phyloP scores from a whole-genome alignment of 1,140 invertebrate species.

The Oreohelix idahoensis region DNA sequence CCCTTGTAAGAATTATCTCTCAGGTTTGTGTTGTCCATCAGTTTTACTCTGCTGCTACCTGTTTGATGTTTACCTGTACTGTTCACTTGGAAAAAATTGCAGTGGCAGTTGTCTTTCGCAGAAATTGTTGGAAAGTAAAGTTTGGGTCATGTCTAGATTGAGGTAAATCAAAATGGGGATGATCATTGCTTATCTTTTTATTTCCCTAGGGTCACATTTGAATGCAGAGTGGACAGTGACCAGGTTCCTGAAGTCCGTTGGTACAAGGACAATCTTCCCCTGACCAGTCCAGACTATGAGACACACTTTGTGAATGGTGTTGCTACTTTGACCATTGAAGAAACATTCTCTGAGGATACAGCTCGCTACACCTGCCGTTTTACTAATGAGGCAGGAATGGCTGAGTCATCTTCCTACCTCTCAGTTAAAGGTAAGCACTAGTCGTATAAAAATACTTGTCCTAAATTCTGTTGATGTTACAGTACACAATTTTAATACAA shows the following conservation, averaged over 20 bases:
- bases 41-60: no score
- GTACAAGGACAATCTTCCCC: slow-evolving; percentile 88
- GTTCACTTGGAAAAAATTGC: no score
- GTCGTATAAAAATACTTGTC: no score
- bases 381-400: slow-evolving; percentile 80
- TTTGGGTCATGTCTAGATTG: no score
- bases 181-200: not conserved
- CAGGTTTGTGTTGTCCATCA: no score
- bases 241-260: slow-evolving; percentile 81
- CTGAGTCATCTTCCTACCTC: slow-evolving; percentile 82
- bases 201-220: slow-evolving; percentile 77
- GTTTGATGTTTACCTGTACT: no score
- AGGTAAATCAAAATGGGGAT: no score
- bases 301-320: slow-evolving; percentile 74
- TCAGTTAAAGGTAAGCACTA: slow-evolving; percentile 80
- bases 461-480: no score
- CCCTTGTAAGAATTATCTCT: no score
- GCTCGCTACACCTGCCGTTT: slow-evolving; percentile 84
- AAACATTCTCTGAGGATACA: slow-evolving; percentile 87
- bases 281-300: slow-evolving; percentile 82
- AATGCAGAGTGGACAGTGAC: slow-evolving; percentile 79
- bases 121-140: no score
- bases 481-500: no score
- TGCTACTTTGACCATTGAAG: slow-evolving; percentile 81
- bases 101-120: no score